These are phyloP conservation scores for Platycheirus albimanus DNA, from an alignment of 2,888 invertebrate genomes.

Conservation along the genomic window DNA sequence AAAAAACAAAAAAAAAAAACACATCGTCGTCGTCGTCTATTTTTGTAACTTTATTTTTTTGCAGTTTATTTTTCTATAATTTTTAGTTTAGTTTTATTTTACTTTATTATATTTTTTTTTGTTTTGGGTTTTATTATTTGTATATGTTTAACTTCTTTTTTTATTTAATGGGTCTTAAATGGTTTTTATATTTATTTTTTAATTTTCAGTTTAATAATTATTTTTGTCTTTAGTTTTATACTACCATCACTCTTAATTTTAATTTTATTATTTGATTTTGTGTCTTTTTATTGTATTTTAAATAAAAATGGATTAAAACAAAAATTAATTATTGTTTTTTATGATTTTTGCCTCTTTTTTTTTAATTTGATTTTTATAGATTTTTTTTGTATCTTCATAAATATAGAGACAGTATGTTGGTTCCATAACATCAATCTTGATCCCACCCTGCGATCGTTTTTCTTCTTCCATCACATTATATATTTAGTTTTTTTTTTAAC, in stretches of 20 bases:
- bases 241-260: constrained; percentile 62
- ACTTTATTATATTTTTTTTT: constrained; percentile 11
- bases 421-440: constrained; percentile 34
- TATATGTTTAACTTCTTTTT: constrained; percentile 65
- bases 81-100: constrained; percentile 43
- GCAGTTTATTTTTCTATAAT: constrained; percentile 27
- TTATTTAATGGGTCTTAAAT: constrained; percentile 62
- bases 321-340: constrained; percentile 64
- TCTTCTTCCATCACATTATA: constrained; percentile 28
- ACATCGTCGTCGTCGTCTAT: constrained; percentile 20
- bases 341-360: constrained; percentile 20
- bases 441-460: constrained; percentile 38
- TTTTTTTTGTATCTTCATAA: constrained; percentile 4
- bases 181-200: constrained; percentile 64
- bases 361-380: constrained; percentile 1
- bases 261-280: constrained; percentile 61
- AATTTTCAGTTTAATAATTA: constrained; percentile 54
- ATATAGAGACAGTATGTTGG: constrained; percentile 20
- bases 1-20: constrained; percentile 1
- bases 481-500: constrained; percentile 33
- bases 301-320: constrained; percentile 63
- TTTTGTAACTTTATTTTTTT: constrained; percentile 35
- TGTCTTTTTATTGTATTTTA: constrained; percentile 60
- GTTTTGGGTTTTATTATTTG: constrained; percentile 44
- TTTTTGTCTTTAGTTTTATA: constrained; percentile 75